A percentile compares a stretch with the other conserved stretches of the same genome.
phyloP scores from a whole-genome alignment of 2,113 vertebrate genomes.

The Oxyura jamaicensis region DNA sequence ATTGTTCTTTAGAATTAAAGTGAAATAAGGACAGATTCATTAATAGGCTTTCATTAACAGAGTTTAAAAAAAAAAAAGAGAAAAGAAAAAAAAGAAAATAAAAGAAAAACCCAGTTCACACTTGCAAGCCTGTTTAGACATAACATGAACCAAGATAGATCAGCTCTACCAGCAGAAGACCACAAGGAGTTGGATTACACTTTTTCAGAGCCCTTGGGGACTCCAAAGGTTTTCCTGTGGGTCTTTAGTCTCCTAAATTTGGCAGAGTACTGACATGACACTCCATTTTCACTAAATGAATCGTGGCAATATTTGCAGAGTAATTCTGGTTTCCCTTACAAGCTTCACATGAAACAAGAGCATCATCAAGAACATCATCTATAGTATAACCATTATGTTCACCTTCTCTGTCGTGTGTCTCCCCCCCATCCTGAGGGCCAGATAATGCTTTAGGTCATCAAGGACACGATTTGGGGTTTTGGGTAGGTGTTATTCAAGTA shows the following conservation, averaged over 20 bases:
- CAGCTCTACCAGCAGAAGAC: background rate
- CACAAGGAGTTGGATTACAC: background rate
- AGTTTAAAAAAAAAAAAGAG: background rate
- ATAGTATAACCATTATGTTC: background rate
- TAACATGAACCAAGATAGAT: background rate
- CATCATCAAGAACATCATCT: background rate
- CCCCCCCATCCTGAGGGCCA: background rate
- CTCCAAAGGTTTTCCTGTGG: background rate
- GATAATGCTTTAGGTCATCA: background rate
- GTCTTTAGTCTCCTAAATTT: background rate
- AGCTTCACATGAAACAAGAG: background rate
- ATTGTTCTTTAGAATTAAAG: background rate
- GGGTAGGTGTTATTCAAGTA: rapidly evolving
- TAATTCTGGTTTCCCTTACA: background rate
- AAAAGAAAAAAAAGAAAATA: background rate
- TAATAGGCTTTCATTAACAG: background rate
- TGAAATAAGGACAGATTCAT: background rate
- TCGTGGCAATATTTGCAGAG: background rate
- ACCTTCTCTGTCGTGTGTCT: background rate
- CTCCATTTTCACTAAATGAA: background rate
- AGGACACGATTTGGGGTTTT: background rate
- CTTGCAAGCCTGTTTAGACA: background rate
- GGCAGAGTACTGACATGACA: background rate
- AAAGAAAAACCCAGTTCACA: background rate
- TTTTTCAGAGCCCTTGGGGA: background rate